Evolutionary conservation across 2,797 vertebrate genomes (phyloP).

Genomic region (Pelodytes ibericus): DNA sequence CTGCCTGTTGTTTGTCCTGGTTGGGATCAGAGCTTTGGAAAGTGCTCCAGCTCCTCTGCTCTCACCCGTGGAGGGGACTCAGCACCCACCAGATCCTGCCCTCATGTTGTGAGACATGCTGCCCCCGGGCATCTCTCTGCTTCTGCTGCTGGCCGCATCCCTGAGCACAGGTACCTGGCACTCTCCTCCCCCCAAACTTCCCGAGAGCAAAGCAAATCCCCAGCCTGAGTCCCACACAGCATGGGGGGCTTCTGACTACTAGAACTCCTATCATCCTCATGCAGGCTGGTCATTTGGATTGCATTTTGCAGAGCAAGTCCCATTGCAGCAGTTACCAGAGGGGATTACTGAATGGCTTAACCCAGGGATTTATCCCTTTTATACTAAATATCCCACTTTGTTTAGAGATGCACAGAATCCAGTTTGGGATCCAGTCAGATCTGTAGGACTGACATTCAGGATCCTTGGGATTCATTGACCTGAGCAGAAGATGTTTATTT

Average conservation of each 20-base stretch:
- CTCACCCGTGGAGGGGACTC: background rate
- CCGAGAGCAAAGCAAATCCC: background rate
- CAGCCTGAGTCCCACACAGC: background rate
- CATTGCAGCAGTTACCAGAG: background rate
- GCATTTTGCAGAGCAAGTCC: no score
- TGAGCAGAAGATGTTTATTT: no score
- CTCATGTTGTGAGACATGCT: constrained; percentile 34
- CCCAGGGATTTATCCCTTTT: background rate
- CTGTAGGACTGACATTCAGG: background rate
- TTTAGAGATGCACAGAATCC: background rate
- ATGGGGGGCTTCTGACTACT: background rate
- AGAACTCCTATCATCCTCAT: no score
- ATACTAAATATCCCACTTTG: no score
- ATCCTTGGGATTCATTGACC: background rate
- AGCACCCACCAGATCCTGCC: constrained; percentile 9
- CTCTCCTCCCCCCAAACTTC: background rate
- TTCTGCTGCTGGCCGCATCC: constrained; percentile 63
- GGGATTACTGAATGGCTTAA: background rate
- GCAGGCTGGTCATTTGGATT: no score
- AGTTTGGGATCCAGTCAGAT: background rate
- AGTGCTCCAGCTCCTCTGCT: constrained; percentile 20
- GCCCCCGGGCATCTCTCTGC: constrained; percentile 54
- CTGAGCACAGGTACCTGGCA: constrained; percentile 65
- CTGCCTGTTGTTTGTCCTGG: background rate
- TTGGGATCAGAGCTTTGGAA: constrained; percentile 13